These are phyloP conservation scores for Anhinga anhinga DNA, from an alignment of 2,113 vertebrate genomes.

Conservation along the genomic window DNA sequence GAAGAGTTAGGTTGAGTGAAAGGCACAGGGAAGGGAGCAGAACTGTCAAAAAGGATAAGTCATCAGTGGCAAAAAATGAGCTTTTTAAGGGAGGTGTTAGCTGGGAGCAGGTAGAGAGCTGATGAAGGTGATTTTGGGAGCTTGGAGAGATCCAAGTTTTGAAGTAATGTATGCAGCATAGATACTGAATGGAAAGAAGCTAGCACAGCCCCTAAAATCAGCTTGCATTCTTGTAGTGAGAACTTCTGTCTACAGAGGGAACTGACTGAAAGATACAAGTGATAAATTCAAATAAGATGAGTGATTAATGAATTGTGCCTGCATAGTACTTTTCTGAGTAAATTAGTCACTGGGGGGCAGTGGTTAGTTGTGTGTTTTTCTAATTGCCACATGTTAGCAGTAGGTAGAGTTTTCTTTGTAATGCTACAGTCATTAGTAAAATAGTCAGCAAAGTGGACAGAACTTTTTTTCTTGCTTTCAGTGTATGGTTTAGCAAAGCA, in stretches of 20 bases:
- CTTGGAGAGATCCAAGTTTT: neutral
- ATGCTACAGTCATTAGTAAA: neutral
- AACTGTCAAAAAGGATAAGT: neutral
- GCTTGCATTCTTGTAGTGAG: neutral
- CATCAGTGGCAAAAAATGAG: neutral
- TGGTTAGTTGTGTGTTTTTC: neutral
- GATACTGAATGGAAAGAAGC: neutral
- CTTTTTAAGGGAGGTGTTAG: neutral
- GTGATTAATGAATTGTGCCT: neutral
- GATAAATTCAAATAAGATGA: neutral
- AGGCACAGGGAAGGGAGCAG: neutral
- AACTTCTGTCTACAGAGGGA: neutral
- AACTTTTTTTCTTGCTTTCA: neutral
- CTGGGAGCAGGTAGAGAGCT: neutral
- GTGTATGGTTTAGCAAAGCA: neutral
- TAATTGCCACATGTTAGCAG: neutral
- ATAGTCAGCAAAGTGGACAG: neutral
- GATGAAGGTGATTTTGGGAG: neutral
- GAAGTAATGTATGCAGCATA: neutral
- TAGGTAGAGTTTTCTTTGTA: neutral
- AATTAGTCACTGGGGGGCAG: conserved; percentile 17
- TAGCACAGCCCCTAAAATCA: neutral
- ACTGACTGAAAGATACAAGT: neutral
- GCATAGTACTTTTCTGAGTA: neutral
- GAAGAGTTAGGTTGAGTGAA: neutral